A percentile compares a stretch with the other conserved stretches of the same genome.
phyloP scores from a whole-genome alignment of 2,888 invertebrate genomes.

The Epistrophe grossulariae region DNA sequence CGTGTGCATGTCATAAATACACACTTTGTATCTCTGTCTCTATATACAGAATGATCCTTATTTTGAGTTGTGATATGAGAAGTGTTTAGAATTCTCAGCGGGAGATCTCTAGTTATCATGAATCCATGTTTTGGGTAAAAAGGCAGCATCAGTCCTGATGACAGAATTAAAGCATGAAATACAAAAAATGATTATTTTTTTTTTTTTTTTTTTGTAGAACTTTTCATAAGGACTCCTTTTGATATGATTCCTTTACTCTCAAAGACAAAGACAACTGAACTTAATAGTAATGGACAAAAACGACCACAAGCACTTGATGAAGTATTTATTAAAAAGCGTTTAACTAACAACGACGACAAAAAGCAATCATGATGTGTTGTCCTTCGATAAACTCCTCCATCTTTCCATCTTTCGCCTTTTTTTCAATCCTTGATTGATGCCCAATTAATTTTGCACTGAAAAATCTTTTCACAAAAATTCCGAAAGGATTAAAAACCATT shows the following conservation, averaged over 20 bases:
- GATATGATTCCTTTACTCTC: background rate
- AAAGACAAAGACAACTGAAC: constrained; percentile 15
- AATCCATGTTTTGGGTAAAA: background rate
- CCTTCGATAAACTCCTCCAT: background rate
- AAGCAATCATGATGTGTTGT: constrained; percentile 37
- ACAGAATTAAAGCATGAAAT: constrained; percentile 49
- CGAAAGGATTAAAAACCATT: constrained; percentile 65
- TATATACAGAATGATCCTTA: background rate
- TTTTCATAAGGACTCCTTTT: background rate
- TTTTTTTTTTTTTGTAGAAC: background rate
- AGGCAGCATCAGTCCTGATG: constrained; percentile 26
- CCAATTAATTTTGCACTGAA: constrained; percentile 68
- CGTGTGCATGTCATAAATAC: constrained; percentile 71
- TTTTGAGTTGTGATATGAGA: constrained; percentile 19
- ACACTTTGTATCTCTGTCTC: background rate
- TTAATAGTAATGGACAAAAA: constrained; percentile 1
- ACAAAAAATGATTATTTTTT: constrained; percentile 5
- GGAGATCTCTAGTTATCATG: background rate
- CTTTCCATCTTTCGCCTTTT: no score
- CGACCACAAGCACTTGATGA: constrained; percentile 54
- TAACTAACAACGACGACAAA: constrained; percentile 41
- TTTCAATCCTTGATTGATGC: constrained; percentile 62
- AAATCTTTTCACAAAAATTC: constrained; percentile 60
- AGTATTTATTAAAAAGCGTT: constrained; percentile 53
- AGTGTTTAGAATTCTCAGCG: constrained; percentile 54